Conservation (phyloP, 2,888 invertebrate genomes). For the Harpalus rufipes region DNA sequence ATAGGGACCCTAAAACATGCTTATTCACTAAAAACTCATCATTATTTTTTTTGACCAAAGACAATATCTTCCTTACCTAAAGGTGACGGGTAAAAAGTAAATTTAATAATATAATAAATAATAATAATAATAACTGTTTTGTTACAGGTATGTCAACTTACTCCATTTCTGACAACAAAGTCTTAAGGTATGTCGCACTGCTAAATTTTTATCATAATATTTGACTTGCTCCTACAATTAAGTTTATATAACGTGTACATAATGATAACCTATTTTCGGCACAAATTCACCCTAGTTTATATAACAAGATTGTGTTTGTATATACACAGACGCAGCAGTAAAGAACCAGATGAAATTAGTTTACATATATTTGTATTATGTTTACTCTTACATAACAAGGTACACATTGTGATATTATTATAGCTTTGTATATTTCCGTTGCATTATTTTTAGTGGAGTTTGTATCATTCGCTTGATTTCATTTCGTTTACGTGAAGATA, state of each 20-base stretch:
- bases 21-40: no score
- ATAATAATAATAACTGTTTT: neutral
- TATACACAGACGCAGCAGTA: constrained; percentile 5
- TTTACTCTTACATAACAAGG: neutral
- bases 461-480: neutral
- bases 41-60: no score
- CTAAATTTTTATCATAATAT: neutral
- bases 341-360: constrained; percentile 3
- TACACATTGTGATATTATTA: neutral
- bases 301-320: constrained; percentile 29
- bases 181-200: neutral
- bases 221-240: neutral
- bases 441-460: constrained; percentile 10
- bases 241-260: constrained; percentile 6
- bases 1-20: no score
- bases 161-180: neutral
- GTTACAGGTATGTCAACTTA: neutral
- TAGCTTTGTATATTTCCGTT: neutral
- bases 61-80: no score
- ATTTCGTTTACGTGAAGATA: neutral
- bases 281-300: neutral
- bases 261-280: constrained; percentile 33
- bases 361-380: constrained; percentile 17
- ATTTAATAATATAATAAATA: neutral
- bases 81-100: no score